These are phyloP conservation scores for Drosophila histrio DNA, from an alignment of 2,888 invertebrate genomes.

Conservation along the genomic window DNA sequence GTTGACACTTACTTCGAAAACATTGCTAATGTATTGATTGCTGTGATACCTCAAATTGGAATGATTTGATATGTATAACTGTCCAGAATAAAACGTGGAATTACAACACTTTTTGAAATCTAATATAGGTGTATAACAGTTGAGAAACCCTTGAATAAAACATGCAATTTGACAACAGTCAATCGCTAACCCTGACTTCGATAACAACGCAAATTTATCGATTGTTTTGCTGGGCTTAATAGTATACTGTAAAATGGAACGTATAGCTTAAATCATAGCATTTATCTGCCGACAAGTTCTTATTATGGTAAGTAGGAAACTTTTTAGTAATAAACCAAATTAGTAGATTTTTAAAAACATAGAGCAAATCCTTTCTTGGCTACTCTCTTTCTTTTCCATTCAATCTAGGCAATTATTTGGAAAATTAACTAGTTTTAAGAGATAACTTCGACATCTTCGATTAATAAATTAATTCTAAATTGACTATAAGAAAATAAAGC, in stretches of 20 bases:
- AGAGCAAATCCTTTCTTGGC: not conserved
- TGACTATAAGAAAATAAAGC: not conserved
- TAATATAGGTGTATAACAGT: too few species aligned
- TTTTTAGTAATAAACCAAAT: not conserved
- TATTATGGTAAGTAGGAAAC: not conserved
- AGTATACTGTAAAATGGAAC: not conserved
- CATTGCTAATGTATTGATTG: too few species aligned
- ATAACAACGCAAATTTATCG: constrained; percentile 1
- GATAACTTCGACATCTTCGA: too few species aligned
- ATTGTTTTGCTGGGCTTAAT: not conserved
- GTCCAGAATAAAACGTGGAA: not conserved
- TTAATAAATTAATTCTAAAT: too few species aligned
- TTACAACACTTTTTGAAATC: not conserved
- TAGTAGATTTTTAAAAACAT: not conserved
- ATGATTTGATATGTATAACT: too few species aligned
- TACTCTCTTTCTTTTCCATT: too few species aligned
- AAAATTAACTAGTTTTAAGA: too few species aligned
- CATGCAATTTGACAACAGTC: not conserved
- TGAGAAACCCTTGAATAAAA: not conserved
- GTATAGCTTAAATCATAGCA: not conserved
- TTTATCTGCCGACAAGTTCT: not conserved
- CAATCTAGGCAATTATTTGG: not conserved
- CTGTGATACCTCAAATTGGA: too few species aligned
- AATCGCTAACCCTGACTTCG: constrained; percentile 13
- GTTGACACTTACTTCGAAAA: too few species aligned